Evolutionary conservation across 1,140 invertebrate species (phyloP), one percentile per base, ranked within the genome.

Genomic region (Drosophila albomicans): DNA sequence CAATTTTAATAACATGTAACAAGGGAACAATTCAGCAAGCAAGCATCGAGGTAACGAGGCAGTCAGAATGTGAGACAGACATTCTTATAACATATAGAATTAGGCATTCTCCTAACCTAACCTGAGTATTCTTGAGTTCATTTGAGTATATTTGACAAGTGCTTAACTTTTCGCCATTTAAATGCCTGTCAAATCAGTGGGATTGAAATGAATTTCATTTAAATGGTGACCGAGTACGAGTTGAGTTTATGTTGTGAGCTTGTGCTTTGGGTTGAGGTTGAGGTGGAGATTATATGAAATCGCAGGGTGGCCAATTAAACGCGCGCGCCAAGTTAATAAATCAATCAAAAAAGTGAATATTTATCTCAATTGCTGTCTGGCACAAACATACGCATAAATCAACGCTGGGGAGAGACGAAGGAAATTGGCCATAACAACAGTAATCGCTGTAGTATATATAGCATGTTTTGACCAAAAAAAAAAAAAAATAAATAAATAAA

Each of bases 301-400:
- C 25, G 58, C 11, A 41, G 38, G 38, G 41, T 25, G 38, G 73
- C 51, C 67, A 69, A 75, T 63, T 63, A 43, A 62, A 69, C 25
- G 16, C 49, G 48, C 30, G 45, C 13, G 10, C 30, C 30, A 41
- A 59, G 73, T 64, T 52, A 71, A 71, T 71, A 75, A 75, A 75
- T 75, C 68, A 75, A 71, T 75, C 68, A 59, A 75, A 25, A 63
- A 58, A 51, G 52, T 30, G 32, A 59, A 75, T 75, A 71, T 75
- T 71, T 65, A 59, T 71, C 61, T 75, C 67, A 52, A 62, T 45
- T 75, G 43, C 35, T 57, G 51, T 49, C 58, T 49, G 35, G 57
- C 57, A 61, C 61, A 78, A 38, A 65, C 59, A 78, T 6, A 64
- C 49, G 62, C 78, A 77, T 79, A 86, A 82, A 86, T 86, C 82